Evolutionary conservation across 2,888 invertebrate species (phyloP).

Genomic region (Volucella zonaria): DNA sequence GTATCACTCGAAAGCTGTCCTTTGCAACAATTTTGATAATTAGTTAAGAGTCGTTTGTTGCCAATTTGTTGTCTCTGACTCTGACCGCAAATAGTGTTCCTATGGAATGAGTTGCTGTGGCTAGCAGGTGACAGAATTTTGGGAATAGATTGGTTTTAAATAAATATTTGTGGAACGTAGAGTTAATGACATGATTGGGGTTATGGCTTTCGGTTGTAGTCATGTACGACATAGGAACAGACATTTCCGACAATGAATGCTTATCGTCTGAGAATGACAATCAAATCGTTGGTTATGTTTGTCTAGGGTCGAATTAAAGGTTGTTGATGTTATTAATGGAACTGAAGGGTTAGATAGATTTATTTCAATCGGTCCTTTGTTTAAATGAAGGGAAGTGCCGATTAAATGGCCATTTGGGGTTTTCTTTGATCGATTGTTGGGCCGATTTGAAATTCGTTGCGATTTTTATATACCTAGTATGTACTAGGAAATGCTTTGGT

Average conservation of each 20-base stretch:
- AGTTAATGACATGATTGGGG: conserved; percentile 53
- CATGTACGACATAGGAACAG: conserved; percentile 7
- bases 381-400: conserved; percentile 28
- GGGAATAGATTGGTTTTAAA: conserved; percentile 31
- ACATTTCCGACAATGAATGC: conserved; percentile 29
- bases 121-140: conserved; percentile 27
- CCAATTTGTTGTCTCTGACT: conserved; percentile 12
- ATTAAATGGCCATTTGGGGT: conserved; percentile 48
- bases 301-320: conserved; percentile 62
- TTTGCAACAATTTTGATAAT: conserved; percentile 7
- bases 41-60: conserved; percentile 22
- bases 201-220: conserved; percentile 41
- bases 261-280: conserved; percentile 53
- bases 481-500: no score
- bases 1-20: neutral
- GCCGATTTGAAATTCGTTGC: conserved; percentile 40
- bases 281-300: conserved; percentile 65
- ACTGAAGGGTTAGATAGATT: conserved; percentile 58
- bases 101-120: neutral
- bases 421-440: conserved; percentile 21
- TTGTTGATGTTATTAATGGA: conserved; percentile 71
- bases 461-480: conserved; percentile 8
- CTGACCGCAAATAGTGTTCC: conserved; percentile 3
- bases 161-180: conserved; percentile 43
- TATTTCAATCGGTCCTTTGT: conserved; percentile 12